These are phyloP conservation scores for Drosophila trapezifrons DNA, from an alignment of 1,140 invertebrate species.

Conservation along the genomic window DNA sequence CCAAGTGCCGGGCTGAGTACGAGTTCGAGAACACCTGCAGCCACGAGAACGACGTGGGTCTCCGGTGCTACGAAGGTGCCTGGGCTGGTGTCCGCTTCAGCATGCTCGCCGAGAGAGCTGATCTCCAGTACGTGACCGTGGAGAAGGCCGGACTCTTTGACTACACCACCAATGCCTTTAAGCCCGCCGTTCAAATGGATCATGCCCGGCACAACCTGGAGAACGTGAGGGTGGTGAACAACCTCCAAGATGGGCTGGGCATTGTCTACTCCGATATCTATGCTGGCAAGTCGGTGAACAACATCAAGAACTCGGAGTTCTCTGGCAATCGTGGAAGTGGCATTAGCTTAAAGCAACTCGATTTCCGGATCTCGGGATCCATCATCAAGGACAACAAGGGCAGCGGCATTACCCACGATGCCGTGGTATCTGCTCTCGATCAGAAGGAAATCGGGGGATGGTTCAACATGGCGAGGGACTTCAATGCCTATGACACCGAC, in stretches of 20 bases:
- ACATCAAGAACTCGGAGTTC: constrained; percentile 95
- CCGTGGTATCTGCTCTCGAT: constrained; percentile 91
- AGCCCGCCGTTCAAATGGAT: constrained; percentile 97
- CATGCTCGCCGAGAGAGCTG: constrained; percentile 92
- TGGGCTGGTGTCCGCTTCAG: constrained; percentile 97
- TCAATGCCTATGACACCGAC: constrained; percentile 87
- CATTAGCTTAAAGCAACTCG: constrained; percentile 94
- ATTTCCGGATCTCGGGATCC: constrained; percentile 91
- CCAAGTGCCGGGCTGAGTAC: constrained; percentile 92
- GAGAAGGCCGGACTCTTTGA: constrained; percentile 97
- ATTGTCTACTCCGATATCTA: constrained; percentile 95
- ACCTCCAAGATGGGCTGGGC: constrained; percentile 94
- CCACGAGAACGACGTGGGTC: constrained; percentile 94
- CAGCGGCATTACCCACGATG: constrained; percentile 96
- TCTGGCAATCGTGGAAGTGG: constrained; percentile 94
- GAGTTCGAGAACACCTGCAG: constrained; percentile 96
- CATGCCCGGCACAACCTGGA: constrained; percentile 96
- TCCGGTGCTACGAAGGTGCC: constrained; percentile 94
- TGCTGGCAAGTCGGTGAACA: constrained; percentile 92
- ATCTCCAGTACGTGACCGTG: constrained; percentile 94
- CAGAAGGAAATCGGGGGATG: constrained; percentile 96
- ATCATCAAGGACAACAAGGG: constrained; percentile 93
- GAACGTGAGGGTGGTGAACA: constrained; percentile 91
- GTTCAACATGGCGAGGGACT: constrained; percentile 89
- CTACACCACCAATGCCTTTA: constrained; percentile 95